These are phyloP conservation scores for Onychostruthus taczanowskii DNA, from an alignment of 2,113 vertebrate species.

Conservation along the genomic window DNA sequence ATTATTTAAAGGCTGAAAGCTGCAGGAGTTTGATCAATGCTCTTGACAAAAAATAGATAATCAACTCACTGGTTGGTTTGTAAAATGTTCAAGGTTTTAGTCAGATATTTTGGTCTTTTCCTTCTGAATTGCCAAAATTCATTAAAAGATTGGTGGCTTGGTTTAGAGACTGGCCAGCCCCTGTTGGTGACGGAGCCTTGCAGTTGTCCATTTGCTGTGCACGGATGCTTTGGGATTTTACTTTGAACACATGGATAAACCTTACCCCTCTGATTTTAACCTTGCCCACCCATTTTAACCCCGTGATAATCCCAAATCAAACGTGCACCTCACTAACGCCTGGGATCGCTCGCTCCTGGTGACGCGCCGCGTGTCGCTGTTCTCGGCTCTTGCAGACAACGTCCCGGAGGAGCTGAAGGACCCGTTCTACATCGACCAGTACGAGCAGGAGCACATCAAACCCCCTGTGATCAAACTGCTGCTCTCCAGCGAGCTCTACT, in stretches of 20 bases:
- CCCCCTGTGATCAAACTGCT: constrained; percentile 87
- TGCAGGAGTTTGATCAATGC: neutral
- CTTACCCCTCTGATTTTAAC: too few relatives aligned
- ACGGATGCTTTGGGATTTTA: neutral
- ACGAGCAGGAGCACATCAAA: constrained; percentile 96
- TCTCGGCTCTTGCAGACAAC: constrained; percentile 75
- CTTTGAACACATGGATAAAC: neutral
- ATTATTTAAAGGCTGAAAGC: neutral
- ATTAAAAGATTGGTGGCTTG: neutral
- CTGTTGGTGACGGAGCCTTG: accelerated
- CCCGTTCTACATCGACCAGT: constrained; percentile 94
- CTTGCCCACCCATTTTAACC: neutral
- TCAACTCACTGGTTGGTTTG: neutral
- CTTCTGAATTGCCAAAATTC: neutral
- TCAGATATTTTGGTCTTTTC: neutral
- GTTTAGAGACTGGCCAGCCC: neutral
- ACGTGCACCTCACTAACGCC: accelerated
- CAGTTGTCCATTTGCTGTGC: neutral
- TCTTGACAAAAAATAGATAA: too few relatives aligned
- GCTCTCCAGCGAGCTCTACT: constrained; percentile 91
- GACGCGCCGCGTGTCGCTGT: accelerated
- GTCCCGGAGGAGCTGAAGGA: constrained; percentile 90
- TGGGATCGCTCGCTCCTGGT: accelerated
- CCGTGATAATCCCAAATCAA: neutral
- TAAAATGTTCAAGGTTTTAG: neutral